Percentiles rank a stretch among this genome's conserved stretches.
These are phyloP conservation scores for Cryptocheilus praepositus DNA, from an alignment of 2,888 invertebrate species.

Conservation along the genomic window DNA sequence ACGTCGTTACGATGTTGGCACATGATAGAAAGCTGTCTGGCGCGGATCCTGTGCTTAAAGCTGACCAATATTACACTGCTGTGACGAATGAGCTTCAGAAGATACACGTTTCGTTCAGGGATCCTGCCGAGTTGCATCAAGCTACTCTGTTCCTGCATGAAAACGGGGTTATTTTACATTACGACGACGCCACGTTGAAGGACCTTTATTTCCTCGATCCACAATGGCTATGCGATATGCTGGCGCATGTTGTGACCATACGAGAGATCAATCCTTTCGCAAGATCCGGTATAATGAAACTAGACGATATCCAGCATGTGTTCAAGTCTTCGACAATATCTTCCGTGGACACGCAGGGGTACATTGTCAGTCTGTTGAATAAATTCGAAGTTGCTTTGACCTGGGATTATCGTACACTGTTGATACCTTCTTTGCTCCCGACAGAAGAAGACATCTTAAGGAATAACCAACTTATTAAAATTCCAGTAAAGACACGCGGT, in stretches of 20 bases:
- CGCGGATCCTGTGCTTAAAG: constrained; percentile 88
- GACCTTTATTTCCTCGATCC: constrained; percentile 98
- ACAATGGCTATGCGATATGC: constrained; percentile 98
- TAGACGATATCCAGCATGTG: constrained; percentile 93
- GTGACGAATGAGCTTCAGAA: constrained; percentile 78
- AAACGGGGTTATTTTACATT: constrained; percentile 96
- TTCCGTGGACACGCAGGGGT: constrained; percentile 82
- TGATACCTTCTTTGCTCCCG: constrained; percentile 94
- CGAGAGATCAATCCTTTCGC: constrained; percentile 98
- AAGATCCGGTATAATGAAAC: constrained; percentile 92
- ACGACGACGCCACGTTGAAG: constrained; percentile 94
- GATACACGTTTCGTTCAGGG: constrained; percentile 86
- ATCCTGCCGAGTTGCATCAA: constrained; percentile 92
- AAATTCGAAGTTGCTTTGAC: constrained; percentile 98
- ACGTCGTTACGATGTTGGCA: constrained; percentile 90
- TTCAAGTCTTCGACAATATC: constrained; percentile 92
- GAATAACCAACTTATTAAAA: constrained; percentile 72
- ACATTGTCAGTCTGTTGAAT: constrained; percentile 92
- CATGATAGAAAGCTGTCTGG: constrained; percentile 83
- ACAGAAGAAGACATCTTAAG: constrained; percentile 81
- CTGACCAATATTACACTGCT: constrained; percentile 82
- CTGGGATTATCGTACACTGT: constrained; percentile 92
- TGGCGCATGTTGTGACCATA: constrained; percentile 97
- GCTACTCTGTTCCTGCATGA: constrained; percentile 98
- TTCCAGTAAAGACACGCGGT: constrained; percentile 81